Conservation (phyloP, 2,797 vertebrate genomes). For the Chaunax sp. region DNA sequence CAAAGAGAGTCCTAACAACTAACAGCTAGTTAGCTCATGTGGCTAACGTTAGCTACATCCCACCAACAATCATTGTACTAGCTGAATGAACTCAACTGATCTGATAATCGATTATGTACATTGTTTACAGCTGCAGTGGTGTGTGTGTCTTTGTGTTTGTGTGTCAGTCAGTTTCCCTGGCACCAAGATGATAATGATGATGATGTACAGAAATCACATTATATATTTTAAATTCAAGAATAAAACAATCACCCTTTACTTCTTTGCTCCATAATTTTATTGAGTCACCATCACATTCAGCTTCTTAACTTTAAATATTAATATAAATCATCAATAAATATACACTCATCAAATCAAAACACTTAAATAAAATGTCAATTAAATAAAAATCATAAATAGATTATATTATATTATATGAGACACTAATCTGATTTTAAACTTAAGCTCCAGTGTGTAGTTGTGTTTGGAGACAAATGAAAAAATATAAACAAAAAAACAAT, state of each 20-base stretch:
- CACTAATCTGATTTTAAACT: background rate
- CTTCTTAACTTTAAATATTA: conserved; percentile 53
- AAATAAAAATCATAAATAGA: conserved; percentile 68
- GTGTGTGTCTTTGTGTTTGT: conserved; percentile 36
- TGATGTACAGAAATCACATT: conserved; percentile 82
- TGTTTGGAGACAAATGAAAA: conserved; percentile 1
- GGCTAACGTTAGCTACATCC: conserved; percentile 8
- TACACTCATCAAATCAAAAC: conserved; percentile 8
- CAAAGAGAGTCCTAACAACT: background rate
- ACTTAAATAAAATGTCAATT: conserved; percentile 56
- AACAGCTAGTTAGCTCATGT: background rate
- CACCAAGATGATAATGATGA: conserved; percentile 43
- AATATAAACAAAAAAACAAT: background rate
- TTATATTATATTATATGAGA: background rate
- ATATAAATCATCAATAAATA: conserved; percentile 59
- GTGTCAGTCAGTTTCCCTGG: conserved; percentile 32
- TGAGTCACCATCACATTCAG: conserved; percentile 9
- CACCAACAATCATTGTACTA: background rate
- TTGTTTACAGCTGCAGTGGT: conserved; percentile 56
- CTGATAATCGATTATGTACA: conserved; percentile 32
- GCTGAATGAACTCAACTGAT: background rate
- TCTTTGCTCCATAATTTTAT: conserved; percentile 34
- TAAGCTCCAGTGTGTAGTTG: conserved; percentile 12
- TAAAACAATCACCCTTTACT: conserved; percentile 70
- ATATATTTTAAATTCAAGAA: conserved; percentile 81